Base-by-base conservation (phyloP, 1,140 invertebrate species). In the Atta texana region DNA sequence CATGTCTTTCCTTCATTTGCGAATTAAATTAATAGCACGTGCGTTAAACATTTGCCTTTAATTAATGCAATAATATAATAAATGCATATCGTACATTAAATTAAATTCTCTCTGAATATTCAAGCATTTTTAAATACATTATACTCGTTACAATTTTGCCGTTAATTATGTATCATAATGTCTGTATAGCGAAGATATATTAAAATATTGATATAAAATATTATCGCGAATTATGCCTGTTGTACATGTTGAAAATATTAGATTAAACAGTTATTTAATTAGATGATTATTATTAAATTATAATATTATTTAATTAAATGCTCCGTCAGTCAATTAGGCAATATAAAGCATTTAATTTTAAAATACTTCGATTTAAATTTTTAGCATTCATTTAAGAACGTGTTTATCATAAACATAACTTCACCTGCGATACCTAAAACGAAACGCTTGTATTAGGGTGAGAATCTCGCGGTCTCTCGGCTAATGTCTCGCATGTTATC, bases 371-470 rank as follows among this genome's bases (percentile, higher is more conserved):
- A 75, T 8, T 49, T 4, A 3, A 7, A 24, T 16, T 57, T 69
- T 55, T 57, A 12, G 10, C 14, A 39, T 55, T 81, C 5, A 7
- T n/a, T 6, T 34, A 10, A 57, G 5, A 80, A 14, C 1, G 12
- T 44, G 14, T 71, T 55, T 16, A 59, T 82, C 49, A 21, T 59
- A 57, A 24, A 49, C 18, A 84, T 21, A 28, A 16, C 55, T 39
- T 44, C 12, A 66, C 16, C n/a, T 16, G 51, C 39, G 24, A 64
- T 34, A 34, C 82, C 78, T 91, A 90, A 93, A 93, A 93, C 90
- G 85, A 92, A 92, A 93, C 89, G 90, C 92, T 92, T 91, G 91
- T 93, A 92, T 92, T 92, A 86, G 74, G 85, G 84, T 81, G 78
- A 88, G 89, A 88, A 84, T 77, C 69, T 71, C 77, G 80, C 75